Percentiles rank a stretch among this genome's conserved stretches.
Conservation (phyloP, 2,888 invertebrate genomes). For the Cyrtodaria siliqua region DNA sequence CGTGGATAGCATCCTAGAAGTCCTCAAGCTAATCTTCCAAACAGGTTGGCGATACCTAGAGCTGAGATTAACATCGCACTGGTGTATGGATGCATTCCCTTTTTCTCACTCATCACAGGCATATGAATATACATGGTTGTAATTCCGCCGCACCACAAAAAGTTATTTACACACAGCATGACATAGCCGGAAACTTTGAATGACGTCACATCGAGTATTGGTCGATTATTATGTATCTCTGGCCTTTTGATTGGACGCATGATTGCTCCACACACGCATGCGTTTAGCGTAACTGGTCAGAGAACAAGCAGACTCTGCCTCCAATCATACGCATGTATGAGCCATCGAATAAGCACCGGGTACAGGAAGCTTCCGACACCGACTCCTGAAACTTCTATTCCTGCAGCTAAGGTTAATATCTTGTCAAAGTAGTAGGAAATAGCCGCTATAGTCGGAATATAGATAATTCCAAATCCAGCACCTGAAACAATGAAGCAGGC, state of each 20-base stretch:
- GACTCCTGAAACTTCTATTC: constrained; percentile 65
- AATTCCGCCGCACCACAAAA: constrained; percentile 63
- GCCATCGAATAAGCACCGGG: constrained; percentile 63
- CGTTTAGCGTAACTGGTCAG: constrained; percentile 61
- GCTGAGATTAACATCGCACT: constrained; percentile 52
- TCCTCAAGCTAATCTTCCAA: constrained; percentile 62
- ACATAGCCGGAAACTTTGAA: constrained; percentile 53
- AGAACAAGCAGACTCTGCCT: constrained; percentile 61
- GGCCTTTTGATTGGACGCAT: constrained; percentile 54
- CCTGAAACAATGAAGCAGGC: constrained; percentile 66
- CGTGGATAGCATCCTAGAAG: constrained; percentile 38
- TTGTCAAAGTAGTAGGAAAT: constrained; percentile 69
- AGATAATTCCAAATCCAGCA: constrained; percentile 65
- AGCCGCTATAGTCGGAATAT: constrained; percentile 61
- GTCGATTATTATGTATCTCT: constrained; percentile 11
- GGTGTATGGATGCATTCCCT: constrained; percentile 41
- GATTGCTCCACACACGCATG: constrained; percentile 61
- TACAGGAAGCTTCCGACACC: constrained; percentile 69
- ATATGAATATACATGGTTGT: constrained; percentile 67
- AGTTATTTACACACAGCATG: constrained; percentile 56
- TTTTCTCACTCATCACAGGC: constrained; percentile 49
- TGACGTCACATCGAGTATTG: constrained; percentile 39
- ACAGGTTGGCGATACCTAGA: constrained; percentile 61
- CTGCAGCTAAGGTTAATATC: constrained; percentile 62
- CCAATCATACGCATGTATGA: constrained; percentile 62